Evolutionary conservation across 2,888 invertebrate genomes (phyloP).

Genomic region (Lithodes maja): DNA sequence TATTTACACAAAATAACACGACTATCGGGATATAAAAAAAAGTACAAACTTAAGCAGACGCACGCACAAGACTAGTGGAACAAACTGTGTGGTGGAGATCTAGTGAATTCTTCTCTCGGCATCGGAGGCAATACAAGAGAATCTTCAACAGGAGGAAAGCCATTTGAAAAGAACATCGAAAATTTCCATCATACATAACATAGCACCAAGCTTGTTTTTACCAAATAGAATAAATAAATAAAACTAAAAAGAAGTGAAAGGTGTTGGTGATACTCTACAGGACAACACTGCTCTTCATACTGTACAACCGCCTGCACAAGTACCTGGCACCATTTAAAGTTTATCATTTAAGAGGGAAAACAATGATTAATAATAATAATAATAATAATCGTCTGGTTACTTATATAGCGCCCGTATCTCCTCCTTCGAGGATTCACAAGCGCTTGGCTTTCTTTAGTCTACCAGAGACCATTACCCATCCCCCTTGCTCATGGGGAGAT

Average conservation of each 20-base stretch:
- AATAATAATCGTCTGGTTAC: too few relatives aligned
- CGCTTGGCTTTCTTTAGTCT: too few relatives aligned
- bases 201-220: constrained; percentile 49
- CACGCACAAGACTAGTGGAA: constrained; percentile 49
- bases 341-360: too few relatives aligned
- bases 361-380: too few relatives aligned
- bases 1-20: constrained; percentile 14
- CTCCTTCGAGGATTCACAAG: too few relatives aligned
- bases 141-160: background rate
- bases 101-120: background rate
- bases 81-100: constrained; percentile 37
- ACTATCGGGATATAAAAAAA: constrained; percentile 20
- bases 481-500: too few relatives aligned
- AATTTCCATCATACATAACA: constrained; percentile 25
- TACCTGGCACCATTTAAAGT: too few relatives aligned
- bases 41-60: constrained; percentile 17
- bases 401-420: too few relatives aligned
- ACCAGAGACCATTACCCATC: too few relatives aligned
- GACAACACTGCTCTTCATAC: background rate
- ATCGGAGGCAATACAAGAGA: background rate
- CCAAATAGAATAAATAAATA: background rate
- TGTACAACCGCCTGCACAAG: too few relatives aligned
- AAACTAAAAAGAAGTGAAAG: background rate
- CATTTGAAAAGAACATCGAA: background rate
- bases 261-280: background rate